phyloP scores from a whole-genome alignment of 1,140 invertebrate genomes.

The Dreissena rostriformis region DNA sequence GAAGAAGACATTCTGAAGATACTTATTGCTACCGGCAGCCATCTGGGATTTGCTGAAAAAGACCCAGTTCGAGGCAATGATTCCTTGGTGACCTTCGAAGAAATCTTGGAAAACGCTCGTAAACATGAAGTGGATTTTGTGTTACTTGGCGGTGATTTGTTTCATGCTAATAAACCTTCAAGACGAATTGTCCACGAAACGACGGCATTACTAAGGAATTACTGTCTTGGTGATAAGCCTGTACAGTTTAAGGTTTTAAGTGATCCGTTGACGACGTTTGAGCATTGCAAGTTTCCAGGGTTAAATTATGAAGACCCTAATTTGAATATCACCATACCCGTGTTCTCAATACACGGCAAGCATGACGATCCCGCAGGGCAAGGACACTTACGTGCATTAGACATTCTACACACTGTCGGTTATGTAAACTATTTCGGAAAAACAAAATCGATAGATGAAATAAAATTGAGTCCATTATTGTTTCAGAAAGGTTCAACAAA shows the following conservation, averaged over 20 bases:
- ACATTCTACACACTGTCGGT: slow-evolving; percentile 92
- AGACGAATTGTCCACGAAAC: slow-evolving; percentile 88
- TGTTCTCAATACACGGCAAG: slow-evolving; percentile 91
- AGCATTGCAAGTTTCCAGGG: slow-evolving; percentile 84
- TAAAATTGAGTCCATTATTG: slow-evolving; percentile 92
- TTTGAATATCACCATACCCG: slow-evolving; percentile 93
- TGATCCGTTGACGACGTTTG: slow-evolving; percentile 87
- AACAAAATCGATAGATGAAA: slow-evolving; percentile 77
- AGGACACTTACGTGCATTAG: slow-evolving; percentile 88
- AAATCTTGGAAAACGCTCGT: slow-evolving; percentile 93
- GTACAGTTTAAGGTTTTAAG: slow-evolving; percentile 88
- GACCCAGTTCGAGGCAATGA: slow-evolving; percentile 92
- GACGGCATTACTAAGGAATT: slow-evolving; percentile 90
- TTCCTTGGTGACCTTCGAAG: slow-evolving; percentile 96
- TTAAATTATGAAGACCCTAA: slow-evolving; percentile 98
- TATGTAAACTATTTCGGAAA: slow-evolving; percentile 89
- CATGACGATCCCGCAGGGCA: slow-evolving; percentile 97
- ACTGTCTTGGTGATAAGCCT: slow-evolving; percentile 87
- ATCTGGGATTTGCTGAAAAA: slow-evolving; percentile 95
- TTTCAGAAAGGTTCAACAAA: slow-evolving; percentile 93
- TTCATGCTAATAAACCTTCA: slow-evolving; percentile 83
- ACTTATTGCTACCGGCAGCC: slow-evolving; percentile 96
- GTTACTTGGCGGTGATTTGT: slow-evolving; percentile 87
- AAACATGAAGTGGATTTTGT: slow-evolving; percentile 86
- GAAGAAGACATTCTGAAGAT: slow-evolving; percentile 90